Evolutionary conservation across 2,113 vertebrate species (phyloP).

Genomic region (Salvelinus alpinus): DNA sequence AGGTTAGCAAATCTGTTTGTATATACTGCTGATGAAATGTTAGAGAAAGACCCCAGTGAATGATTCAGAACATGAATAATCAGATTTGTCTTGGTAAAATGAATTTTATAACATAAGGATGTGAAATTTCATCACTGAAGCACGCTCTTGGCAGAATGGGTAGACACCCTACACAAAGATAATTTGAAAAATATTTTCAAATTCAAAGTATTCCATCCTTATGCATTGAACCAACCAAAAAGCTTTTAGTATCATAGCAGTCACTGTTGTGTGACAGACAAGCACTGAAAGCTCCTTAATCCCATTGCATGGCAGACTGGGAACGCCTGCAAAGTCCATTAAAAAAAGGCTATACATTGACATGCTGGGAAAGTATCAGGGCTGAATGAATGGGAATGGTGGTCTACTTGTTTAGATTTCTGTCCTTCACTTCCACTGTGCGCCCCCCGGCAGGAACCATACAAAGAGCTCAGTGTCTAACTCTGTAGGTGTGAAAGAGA

Average conservation of each 20-base stretch:
- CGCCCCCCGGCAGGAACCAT: constrained; percentile 30
- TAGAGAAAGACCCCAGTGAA: no score
- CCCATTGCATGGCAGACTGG: constrained; percentile 26
- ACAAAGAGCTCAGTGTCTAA: constrained; percentile 69
- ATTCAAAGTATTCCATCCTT: constrained; percentile 1
- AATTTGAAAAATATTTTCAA: neutral
- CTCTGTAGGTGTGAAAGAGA: constrained; percentile 50
- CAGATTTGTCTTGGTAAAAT: no score
- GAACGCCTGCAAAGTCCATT: constrained; percentile 55
- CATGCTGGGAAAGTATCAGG: constrained; percentile 53
- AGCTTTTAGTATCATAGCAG: constrained; percentile 41
- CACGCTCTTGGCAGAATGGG: no score
- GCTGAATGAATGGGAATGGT: constrained; percentile 52
- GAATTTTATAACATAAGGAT: no score
- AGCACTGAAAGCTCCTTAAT: constrained; percentile 41
- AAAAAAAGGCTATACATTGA: constrained; percentile 56
- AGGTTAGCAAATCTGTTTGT: no score
- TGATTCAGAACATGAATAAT: no score
- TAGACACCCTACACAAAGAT: neutral
- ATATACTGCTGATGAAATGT: no score
- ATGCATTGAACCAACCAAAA: constrained; percentile 40
- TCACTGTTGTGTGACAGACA: constrained; percentile 64
- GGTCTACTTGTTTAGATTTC: constrained; percentile 62
- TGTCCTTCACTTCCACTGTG: constrained; percentile 39
- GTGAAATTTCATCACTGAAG: no score